Conservation (phyloP, 2,113 vertebrate species). For the Callipepla squamata region DNA sequence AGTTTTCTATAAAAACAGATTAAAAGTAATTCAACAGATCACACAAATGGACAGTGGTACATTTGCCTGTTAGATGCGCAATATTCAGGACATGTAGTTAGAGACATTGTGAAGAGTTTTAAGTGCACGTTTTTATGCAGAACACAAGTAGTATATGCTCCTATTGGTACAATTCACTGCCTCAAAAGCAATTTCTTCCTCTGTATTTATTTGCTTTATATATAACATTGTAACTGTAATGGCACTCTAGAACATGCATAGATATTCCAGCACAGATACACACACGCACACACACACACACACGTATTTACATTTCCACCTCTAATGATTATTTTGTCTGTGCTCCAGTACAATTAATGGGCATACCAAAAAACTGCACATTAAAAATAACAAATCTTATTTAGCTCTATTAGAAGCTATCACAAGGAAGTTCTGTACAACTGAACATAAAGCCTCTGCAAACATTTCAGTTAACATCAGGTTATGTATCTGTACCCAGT, state of each 20-base stretch:
- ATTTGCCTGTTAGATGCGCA: background rate
- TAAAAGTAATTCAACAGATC: background rate
- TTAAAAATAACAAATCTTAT: background rate
- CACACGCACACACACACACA: background rate
- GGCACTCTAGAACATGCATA: background rate
- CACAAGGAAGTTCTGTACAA: background rate
- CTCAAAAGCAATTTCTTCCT: background rate
- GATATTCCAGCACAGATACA: background rate
- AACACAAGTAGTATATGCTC: background rate
- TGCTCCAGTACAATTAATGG: background rate
- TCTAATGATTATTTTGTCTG: background rate
- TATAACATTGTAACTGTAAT: background rate
- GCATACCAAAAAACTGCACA: background rate
- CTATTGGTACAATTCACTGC: background rate
- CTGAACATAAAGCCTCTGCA: background rate
- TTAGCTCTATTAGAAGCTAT: background rate
- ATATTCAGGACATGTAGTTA: background rate
- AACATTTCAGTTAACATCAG: background rate
- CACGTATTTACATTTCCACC: background rate
- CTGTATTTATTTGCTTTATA: background rate
- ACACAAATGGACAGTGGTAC: background rate
- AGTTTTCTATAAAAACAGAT: background rate
- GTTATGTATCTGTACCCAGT: background rate
- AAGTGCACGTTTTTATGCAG: background rate
- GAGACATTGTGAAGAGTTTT: background rate